These are phyloP conservation scores for Orthosia cruda DNA, from an alignment of 2,888 invertebrate species.

Conservation along the genomic window DNA sequence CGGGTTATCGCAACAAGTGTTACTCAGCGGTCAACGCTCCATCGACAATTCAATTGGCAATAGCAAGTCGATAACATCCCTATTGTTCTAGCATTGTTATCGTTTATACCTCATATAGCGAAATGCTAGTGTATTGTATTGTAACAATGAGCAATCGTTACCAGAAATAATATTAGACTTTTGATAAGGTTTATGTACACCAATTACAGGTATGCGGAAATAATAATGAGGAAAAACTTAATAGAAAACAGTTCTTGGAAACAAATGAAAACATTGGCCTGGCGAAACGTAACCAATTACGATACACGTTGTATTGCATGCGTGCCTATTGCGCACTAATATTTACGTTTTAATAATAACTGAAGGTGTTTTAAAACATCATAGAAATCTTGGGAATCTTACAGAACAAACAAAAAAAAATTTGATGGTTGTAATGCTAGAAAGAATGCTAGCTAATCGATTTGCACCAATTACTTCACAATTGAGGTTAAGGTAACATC, in stretches of 20 bases:
- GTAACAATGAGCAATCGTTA: conserved; percentile 67
- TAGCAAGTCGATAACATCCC: conserved; percentile 80
- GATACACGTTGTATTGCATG: background rate
- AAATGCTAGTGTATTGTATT: conserved; percentile 71
- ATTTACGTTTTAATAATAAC: conserved; percentile 1
- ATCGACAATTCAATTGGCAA: conserved; percentile 80
- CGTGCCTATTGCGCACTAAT: background rate
- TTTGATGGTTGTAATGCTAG: background rate
- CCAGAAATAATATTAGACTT: conserved; percentile 60
- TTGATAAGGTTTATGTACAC: conserved; percentile 66
- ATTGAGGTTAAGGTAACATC: background rate
- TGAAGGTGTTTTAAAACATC: conserved; percentile 3
- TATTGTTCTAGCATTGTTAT: conserved; percentile 82
- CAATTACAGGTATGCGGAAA: conserved; percentile 46
- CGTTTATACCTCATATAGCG: conserved; percentile 64
- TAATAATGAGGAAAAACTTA: conserved; percentile 52
- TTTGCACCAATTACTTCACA: background rate
- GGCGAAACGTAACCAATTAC: conserved; percentile 13
- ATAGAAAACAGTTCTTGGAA: conserved; percentile 33
- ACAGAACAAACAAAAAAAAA: background rate
- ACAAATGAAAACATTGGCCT: conserved; percentile 25
- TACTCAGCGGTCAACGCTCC: conserved; percentile 86
- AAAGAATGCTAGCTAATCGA: background rate
- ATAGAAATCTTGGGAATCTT: background rate
- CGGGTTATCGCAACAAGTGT: conserved; percentile 83